Base-by-base conservation (phyloP, 1,140 invertebrate genomes). In the Varroa destructor region DNA sequence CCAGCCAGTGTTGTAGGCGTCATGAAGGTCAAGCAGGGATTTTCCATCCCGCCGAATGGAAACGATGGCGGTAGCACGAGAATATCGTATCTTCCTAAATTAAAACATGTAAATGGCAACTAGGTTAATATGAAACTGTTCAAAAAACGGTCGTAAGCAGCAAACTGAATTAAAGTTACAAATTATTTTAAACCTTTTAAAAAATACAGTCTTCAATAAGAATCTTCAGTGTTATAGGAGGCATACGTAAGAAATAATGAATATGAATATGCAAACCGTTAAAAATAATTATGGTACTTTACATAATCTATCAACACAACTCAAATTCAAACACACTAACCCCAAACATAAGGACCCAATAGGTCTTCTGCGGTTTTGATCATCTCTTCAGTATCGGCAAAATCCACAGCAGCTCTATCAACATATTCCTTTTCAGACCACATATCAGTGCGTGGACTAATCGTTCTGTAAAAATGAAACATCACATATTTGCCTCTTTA, bases 21-120 rank as follows among this genome's bases (percentile, higher is more conserved):
- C 0, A 94, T 86, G 82, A 97, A 97, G 0, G 93, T 96, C 25
- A 97, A 79, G 79, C 92, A 96, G 0, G 93, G 93, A 83, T 97
- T 97, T 81, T 97, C 94, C 93, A 97, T 96, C 43, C 93, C 93
- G 1, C 93, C 93, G 79, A 87, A 95, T 12, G 93, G 91, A 82
- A 97, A 97, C 72, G 88, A 90, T 1, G 93, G 92, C 1, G 93
- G 93, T 75, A 97, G 82, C 5, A 97, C 88, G 14, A 97, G 79
- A 43, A 97, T 79, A 81, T 97, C 93, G 79, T 96, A 93, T 73
- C 86, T 84, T 73, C 86, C 61, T 67, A 25, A 14, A 67, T 36
- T 12, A 8, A 40, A n/a, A 14, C 25, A n/a, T 55, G 4, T n/a
- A 3, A 51, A 51, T 51, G 3, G 8, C 46, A 8, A 3, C 4